Conservation (phyloP, 2,797 vertebrate species). For the Crypturellus tataupa region DNA sequence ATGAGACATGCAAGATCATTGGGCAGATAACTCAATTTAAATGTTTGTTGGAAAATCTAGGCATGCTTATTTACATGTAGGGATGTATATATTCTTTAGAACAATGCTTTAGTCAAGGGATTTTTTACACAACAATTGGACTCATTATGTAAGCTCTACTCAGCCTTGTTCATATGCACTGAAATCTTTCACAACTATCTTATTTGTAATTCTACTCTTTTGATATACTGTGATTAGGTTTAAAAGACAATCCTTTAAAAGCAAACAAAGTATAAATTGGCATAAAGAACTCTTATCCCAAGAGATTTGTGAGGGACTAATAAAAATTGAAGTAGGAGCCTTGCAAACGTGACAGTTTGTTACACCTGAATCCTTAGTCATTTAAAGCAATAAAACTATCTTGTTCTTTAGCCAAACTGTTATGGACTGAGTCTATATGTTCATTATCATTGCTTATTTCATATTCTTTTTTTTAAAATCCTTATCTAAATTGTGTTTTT, state of each 20-base stretch:
- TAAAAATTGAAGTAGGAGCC: background rate
- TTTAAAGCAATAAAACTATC: background rate
- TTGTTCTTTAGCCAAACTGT: background rate
- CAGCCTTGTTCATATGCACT: slow-evolving; percentile 54
- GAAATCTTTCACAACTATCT: slow-evolving; percentile 27
- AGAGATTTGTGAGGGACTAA: background rate
- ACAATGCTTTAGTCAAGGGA: slow-evolving; percentile 49
- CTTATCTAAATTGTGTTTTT: background rate
- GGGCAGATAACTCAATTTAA: slow-evolving; percentile 7
- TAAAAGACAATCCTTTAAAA: slow-evolving; percentile 7
- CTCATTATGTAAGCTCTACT: slow-evolving; percentile 17
- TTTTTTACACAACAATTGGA: slow-evolving; percentile 22
- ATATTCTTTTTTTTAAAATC: slow-evolving; percentile 40
- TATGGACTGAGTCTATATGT: background rate
- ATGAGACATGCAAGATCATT: background rate
- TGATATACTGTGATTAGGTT: slow-evolving; percentile 19
- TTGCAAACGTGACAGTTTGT: background rate
- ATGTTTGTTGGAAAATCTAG: slow-evolving; percentile 16
- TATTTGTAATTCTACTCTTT: slow-evolving; percentile 10
- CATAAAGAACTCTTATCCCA: background rate
- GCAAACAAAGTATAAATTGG: slow-evolving; percentile 9
- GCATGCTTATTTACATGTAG: slow-evolving; percentile 19
- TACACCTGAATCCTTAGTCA: background rate
- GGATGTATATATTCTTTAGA: slow-evolving; percentile 53
- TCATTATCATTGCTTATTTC: slow-evolving; percentile 29